These are phyloP conservation scores for Zaprionus camerounensis DNA, from an alignment of 1,140 invertebrate genomes.

Conservation along the genomic window DNA sequence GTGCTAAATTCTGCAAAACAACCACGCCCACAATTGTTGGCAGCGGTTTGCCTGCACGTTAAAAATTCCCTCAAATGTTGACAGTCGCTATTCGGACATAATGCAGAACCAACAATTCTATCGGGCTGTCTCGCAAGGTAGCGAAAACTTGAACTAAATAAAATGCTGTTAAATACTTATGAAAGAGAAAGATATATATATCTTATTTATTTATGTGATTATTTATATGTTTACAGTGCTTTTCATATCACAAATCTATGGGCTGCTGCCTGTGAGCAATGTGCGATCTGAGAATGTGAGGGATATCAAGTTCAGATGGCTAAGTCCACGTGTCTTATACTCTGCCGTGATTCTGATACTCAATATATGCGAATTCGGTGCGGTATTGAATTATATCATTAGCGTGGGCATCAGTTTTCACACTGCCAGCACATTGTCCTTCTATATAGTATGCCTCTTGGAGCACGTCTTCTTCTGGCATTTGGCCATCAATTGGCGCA, in stretches of 20 bases:
- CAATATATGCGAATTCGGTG: conserved; percentile 62
- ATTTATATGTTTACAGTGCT: conserved; percentile 52
- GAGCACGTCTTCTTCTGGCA: conserved; percentile 78
- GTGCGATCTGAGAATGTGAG: conserved; percentile 44
- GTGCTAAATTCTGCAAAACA: conserved; percentile 52
- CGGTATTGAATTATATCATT: conserved; percentile 57
- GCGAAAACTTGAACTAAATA: background rate
- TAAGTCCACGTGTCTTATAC: conserved; percentile 55
- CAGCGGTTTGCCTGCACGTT: conserved; percentile 7
- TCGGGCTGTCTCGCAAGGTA: conserved; percentile 68
- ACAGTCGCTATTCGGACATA: conserved; percentile 59
- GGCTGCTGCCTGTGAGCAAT: conserved; percentile 67
- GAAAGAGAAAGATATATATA: background rate
- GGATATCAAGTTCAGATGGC: conserved; percentile 60
- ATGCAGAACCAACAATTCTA: conserved; percentile 69
- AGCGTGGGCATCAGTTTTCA: conserved; percentile 66
- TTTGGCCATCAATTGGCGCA: conserved; percentile 69
- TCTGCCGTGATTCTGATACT: conserved; percentile 53
- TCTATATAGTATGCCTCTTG: conserved; percentile 72
- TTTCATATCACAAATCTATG: conserved; percentile 75
- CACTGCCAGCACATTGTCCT: conserved; percentile 63
- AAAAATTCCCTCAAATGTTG: background rate
- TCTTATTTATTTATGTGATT: background rate
- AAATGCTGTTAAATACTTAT: background rate
- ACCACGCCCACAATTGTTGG: conserved; percentile 46